Base-by-base conservation (phyloP, 2,113 vertebrate genomes). In the Maccullochella peelii region DNA sequence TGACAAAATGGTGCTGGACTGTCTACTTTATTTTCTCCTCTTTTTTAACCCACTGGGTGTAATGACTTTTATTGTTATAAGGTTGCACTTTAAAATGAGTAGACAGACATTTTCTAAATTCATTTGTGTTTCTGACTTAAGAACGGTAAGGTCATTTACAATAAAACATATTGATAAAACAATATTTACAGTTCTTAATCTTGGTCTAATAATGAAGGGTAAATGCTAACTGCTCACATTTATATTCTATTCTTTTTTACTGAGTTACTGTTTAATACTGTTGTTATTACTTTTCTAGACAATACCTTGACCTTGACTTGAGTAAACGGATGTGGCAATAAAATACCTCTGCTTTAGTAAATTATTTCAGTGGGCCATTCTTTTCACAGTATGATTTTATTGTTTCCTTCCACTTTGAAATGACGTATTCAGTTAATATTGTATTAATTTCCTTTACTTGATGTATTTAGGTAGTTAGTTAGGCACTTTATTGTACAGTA, bases 31-130 rank as follows among this genome's bases (percentile, higher is more conserved):
- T 76, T 54, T 61, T 38, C 20, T 58, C 8, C 16, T 25, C 21
- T 38, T 23, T 33, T 67, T 20, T 62, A 67, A 83, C 11, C 59
- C 7, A 47, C 2, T 40, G 9, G 36, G 20, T 44, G 16, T 42
- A 36, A 3, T n/a, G 20, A 5, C 18, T 58, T 85, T 5, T 4
- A n/a, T 23, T 30, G 0, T 25, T 73, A 10, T 11, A 27, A 50
- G 68, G 38, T 21, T 76, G 58, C 79, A 73, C 44, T 68, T 74
- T 67, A 30, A 83, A 66, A 44, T 66, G 16, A 42, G 10, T 58
- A 5, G 63, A 21, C 1, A 12, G 10, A 5, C 0, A 36, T 68
- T 62, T 69, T 67, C 2, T 40, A 54, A 8, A 65, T 62, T 1
- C 3, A 52, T 38, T 9, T 58, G 33, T 74, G 38, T 25, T 42